Base-by-base conservation (phyloP, 2,113 vertebrate species). In the Garra rufa region DNA sequence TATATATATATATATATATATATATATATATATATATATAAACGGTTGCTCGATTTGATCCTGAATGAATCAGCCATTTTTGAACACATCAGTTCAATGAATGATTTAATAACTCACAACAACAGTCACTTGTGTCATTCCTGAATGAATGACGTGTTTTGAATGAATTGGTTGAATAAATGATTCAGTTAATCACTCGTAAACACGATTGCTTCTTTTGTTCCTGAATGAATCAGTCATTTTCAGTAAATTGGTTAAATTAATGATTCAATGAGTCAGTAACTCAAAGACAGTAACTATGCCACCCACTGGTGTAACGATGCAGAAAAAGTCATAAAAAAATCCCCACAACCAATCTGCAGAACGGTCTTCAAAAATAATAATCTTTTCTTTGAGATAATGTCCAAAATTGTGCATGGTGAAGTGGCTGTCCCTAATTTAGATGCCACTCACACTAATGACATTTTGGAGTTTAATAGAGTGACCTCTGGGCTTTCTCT, bases 401-500 rank as follows among this genome's bases (percentile, higher is more conserved):
- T 21, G 0, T 11, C 8, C 38, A n/a, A 43, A 70, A 71, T 21
- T 71, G 24, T 24, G 24, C 21, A 44, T 13, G 69, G 4, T 43
- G 21, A 71, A 30, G 26, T 14, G 41, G n/a, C 26, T 26, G 26
- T 28, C 1, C 9, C 73, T 75, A 75, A 75, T 75, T 75, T 50
- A 19, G 43, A 75, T 50, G 73, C 73, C 73, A 73, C 70, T 75
- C 73, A 75, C 73, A 50, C 26, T 50, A 50, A 50, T 30, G 73
- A 26, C 26, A 75, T 75, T 75, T 75, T 17, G 46, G n/a, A 50
- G 26, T 30, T 75, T 75, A 75, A 50, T 50, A 52, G 14, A 48
- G 73, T 50, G 44, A 75, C 44, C 73, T 78, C 52, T 61, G 34
- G 15, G 57, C n/a, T 21, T 48, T 65, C 26, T 80, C 77, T 80